Conservation (phyloP, 2,888 invertebrate genomes). For the Andricus curvator region DNA sequence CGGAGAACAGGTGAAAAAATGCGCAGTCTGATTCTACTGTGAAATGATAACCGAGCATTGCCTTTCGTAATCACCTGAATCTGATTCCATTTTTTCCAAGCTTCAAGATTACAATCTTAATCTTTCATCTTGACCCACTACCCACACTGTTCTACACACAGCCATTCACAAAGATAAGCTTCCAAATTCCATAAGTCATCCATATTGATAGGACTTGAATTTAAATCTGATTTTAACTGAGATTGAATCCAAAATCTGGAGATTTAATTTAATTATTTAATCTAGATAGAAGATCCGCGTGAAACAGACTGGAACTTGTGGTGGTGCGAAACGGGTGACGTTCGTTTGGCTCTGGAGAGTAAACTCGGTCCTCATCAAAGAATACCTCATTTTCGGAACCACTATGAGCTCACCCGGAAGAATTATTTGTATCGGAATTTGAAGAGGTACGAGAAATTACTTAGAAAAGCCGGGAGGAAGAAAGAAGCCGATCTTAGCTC, state of each 20-base stretch:
- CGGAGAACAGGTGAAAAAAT: too few relatives aligned
- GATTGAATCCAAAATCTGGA: background rate
- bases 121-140: too few relatives aligned
- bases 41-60: too few relatives aligned
- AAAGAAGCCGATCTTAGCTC: slow-evolving; percentile 79
- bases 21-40: too few relatives aligned
- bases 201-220: too few relatives aligned
- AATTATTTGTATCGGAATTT: slow-evolving; percentile 81
- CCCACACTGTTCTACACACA: too few relatives aligned
- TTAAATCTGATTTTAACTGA: too few relatives aligned
- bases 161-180: too few relatives aligned
- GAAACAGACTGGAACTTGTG: slow-evolving; percentile 80
- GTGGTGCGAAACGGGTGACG: slow-evolving; percentile 82
- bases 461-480: slow-evolving; percentile 65
- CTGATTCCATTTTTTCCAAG: too few relatives aligned
- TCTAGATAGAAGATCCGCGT: slow-evolving; percentile 66
- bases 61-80: too few relatives aligned
- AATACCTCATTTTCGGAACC: slow-evolving; percentile 82
- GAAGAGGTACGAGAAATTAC: slow-evolving; percentile 75
- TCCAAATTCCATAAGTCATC: too few relatives aligned
- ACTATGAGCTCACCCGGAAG: slow-evolving; percentile 82
- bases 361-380: slow-evolving; percentile 72
- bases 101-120: too few relatives aligned
- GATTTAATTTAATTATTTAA: slow-evolving; percentile 20
- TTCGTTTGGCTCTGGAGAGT: slow-evolving; percentile 72